Base-by-base conservation (phyloP, 2,113 vertebrate species). In the Hemiprocne comata region DNA sequence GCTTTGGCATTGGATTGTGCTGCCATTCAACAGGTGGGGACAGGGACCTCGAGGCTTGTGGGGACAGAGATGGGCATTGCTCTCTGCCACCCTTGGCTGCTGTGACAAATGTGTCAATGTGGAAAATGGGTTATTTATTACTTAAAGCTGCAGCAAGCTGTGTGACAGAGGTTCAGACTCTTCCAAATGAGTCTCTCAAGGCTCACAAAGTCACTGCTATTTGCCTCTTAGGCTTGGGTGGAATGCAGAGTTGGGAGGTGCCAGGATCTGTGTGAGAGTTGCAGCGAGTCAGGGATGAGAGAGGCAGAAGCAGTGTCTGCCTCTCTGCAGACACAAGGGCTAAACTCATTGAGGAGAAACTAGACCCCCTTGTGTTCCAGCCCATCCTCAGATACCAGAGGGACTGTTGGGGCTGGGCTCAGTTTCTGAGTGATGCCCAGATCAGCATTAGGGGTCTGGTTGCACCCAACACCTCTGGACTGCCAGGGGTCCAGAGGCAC, bases 211-310 rank as follows among this genome's bases (percentile, higher is more conserved):
- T 38, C 58, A 1, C 46, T 72, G 89, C 93, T 75, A 42, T 57
- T 92, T 81, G 88, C 72, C 82, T 50, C 26, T 48, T 11, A 28
- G 89, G 80, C 80, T 76, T 26, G 83, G 92, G 53, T 55, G 73
- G 31, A 34, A 28, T 0, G 19, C 65, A 53, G 5, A 7, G 13
- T 28, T 40, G n/a, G 62, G 53, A 38, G 31, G 46, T 61, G 81
- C 77, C 46, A 24, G 19, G 1, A 0, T 25, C 33, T 11, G 46
- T 11, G 21, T 2, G 51, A 2, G 65, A 25, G 17, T 28, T 23
- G 3, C 71, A 13, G 38, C 0, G 10, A 80, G 73, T n/a, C 7
- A 0, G 19, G 60, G 60, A 31, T 31, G 38, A 26, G 78, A 51
- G 33, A 51, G 38, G 4, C n/a, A 9, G 44, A 17, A 54, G 4